These are phyloP conservation scores for Serranus cabrilla DNA, from an alignment of 2,797 vertebrate species.

Conservation along the genomic window DNA sequence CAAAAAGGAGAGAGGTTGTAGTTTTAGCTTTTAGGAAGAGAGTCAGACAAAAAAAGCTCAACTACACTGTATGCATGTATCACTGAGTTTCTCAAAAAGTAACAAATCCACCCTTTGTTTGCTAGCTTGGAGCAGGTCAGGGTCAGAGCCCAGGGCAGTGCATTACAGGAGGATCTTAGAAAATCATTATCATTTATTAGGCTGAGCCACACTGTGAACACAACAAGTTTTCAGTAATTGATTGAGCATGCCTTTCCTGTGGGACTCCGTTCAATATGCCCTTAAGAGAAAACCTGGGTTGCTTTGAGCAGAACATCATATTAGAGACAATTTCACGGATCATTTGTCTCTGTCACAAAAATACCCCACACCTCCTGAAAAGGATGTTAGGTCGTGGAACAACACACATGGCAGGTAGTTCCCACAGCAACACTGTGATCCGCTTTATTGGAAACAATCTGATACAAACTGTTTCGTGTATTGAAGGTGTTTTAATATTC, in stretches of 20 bases:
- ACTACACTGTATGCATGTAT: neutral
- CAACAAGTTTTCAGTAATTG: conserved; percentile 61
- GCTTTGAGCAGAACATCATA: conserved; percentile 69
- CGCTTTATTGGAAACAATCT: conserved; percentile 7
- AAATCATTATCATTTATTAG: conserved; percentile 66
- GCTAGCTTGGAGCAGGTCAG: conserved; percentile 9
- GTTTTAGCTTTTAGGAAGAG: too few relatives aligned
- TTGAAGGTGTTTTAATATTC: conserved; percentile 18
- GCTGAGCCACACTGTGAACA: conserved; percentile 61
- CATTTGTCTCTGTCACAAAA: conserved; percentile 66
- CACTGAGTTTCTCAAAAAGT: conserved; percentile 4
- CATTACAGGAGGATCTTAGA: conserved; percentile 47
- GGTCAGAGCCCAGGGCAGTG: conserved; percentile 10
- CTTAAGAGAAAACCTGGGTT: conserved; percentile 48
- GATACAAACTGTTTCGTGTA: neutral
- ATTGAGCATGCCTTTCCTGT: conserved; percentile 42
- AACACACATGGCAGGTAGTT: conserved; percentile 27
- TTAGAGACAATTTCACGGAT: conserved; percentile 72
- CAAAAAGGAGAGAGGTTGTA: too few relatives aligned
- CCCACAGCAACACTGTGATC: conserved; percentile 26
- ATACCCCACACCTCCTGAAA: conserved; percentile 37
- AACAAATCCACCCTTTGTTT: neutral
- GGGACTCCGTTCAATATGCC: conserved; percentile 52
- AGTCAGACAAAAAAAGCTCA: neutral
- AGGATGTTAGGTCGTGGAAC: conserved; percentile 25